Conservation (phyloP, 1,140 invertebrate genomes). For the Thaumetopoea pityocampa region DNA sequence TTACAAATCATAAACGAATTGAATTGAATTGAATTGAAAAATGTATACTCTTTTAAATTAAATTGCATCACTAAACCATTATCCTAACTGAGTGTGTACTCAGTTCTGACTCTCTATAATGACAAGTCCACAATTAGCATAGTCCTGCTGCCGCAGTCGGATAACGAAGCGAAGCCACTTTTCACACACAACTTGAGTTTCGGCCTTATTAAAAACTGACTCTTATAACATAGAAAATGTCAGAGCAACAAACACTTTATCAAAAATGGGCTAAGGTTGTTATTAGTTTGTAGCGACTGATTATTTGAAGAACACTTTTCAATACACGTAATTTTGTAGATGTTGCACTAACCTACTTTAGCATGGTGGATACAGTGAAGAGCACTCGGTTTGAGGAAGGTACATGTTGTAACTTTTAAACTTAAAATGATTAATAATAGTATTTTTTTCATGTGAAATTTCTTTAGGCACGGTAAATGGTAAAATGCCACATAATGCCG, state of each 20-base stretch:
- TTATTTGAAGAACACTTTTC: constrained; percentile 4
- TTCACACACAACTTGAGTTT: constrained; percentile 44
- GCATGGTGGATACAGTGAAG: constrained; percentile 45
- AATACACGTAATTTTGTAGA: constrained; percentile 27
- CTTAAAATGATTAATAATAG: no score
- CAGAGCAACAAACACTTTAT: constrained; percentile 27
- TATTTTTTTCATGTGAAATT: no score
- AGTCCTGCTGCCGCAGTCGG: constrained; percentile 39
- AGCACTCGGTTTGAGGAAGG: constrained; percentile 19
- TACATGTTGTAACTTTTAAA: no score
- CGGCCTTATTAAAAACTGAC: constrained; percentile 33
- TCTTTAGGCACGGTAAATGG: no score
- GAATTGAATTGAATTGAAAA: no score
- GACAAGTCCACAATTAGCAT: constrained; percentile 56
- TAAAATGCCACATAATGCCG: no score
- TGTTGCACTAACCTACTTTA: constrained; percentile 46
- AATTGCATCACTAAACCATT: no score
- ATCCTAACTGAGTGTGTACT: no score
- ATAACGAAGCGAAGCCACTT: constrained; percentile 56
- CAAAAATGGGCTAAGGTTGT: constrained; percentile 10
- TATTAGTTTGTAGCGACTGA: constrained; percentile 5
- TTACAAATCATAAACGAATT: no score
- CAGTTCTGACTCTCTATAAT: constrained; percentile 15
- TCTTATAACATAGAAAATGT: constrained; percentile 18
- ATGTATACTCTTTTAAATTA: no score